Conservation (phyloP, 2,888 invertebrate species). For the Auanema sp. region DNA sequence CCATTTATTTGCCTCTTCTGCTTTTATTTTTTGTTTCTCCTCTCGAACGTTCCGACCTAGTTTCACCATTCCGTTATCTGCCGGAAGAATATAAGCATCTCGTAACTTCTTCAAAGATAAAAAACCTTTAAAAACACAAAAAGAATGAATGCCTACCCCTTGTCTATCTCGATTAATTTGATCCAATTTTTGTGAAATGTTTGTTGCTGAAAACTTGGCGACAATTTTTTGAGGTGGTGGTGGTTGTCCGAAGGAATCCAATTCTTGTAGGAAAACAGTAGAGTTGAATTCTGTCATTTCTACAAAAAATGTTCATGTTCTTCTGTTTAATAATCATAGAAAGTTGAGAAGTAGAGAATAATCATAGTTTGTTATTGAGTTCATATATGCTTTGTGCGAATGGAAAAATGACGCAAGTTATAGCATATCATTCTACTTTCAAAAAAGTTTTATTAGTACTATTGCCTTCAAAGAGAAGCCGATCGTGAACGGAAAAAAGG, state of each 20-base stretch:
- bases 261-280: conserved; percentile 19
- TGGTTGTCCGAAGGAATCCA: conserved; percentile 21
- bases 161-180: conserved; percentile 18
- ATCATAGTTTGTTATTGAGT: too few relatives aligned
- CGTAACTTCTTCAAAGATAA: conserved; percentile 19
- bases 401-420: too few relatives aligned
- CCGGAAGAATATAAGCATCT: conserved; percentile 14
- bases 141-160: neutral
- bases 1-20: conserved; percentile 20
- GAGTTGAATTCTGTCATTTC: conserved; percentile 22
- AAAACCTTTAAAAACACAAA: neutral
- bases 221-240: conserved; percentile 22
- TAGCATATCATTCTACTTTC: too few relatives aligned
- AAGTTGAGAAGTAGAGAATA: too few relatives aligned
- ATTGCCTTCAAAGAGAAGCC: too few relatives aligned
- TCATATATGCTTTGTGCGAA: too few relatives aligned
- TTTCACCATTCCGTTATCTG: conserved; percentile 22
- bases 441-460: too few relatives aligned
- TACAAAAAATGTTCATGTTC: too few relatives aligned
- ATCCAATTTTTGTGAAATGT: conserved; percentile 18
- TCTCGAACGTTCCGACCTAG: conserved; percentile 2
- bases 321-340: too few relatives aligned
- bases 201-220: conserved; percentile 7
- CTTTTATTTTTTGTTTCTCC: conserved; percentile 11
- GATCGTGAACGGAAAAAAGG: too few relatives aligned